Evolutionary conservation across 2,888 invertebrate genomes (phyloP), one percentile per base, ranked within the genome.

Genomic region (Cryptocephalus primarius): DNA sequence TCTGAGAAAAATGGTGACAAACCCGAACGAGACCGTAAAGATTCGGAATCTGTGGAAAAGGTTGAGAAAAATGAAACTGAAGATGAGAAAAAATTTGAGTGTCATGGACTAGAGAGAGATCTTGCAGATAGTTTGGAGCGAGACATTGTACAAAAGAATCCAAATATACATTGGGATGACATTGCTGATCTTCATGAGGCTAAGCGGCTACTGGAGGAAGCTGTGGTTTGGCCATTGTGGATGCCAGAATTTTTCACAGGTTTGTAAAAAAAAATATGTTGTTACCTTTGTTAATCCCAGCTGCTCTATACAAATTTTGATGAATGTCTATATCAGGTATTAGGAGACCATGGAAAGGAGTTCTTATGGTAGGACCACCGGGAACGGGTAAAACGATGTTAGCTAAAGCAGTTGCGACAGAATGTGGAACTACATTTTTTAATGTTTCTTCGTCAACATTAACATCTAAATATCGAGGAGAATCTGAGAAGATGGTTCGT

Each of bases 161-260:
- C 94, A 11, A 94, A 92, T 71, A 91, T 96, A 49, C 80, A 83
- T 62, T 97, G 96, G 96, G 90, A 86, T 61, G 92, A 91, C 65
- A 92, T 93, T 64, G 92, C 92, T 1, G 93, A 91, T 69, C 74
- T 93, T 42, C 76, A 83, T 9, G 91, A 92, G 68, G 92, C 92
- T 8, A 93, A 93, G 68, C 75, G 90, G 52, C 69, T 97, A 46
- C 72, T 99, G 8, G 93, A 97, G 67, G 97, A 99, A 72, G 96
- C 97, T 32, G 95, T 97, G 8, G 95, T 99, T 36, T 74, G 97
- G 62, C 97, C 97, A 2, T 87, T 96, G 82, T 84, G 91, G 79
- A 94, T 97, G 85, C 97, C 97, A 1, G 93, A 96, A 64, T 97
- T 92, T 73, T 99, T 99, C 71, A 94, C 88, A 74, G 94, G 88